Percentiles rank a stretch among this genome's conserved stretches.
Conservation (phyloP, 2,797 vertebrate genomes). For the Galago senegalensis region DNA sequence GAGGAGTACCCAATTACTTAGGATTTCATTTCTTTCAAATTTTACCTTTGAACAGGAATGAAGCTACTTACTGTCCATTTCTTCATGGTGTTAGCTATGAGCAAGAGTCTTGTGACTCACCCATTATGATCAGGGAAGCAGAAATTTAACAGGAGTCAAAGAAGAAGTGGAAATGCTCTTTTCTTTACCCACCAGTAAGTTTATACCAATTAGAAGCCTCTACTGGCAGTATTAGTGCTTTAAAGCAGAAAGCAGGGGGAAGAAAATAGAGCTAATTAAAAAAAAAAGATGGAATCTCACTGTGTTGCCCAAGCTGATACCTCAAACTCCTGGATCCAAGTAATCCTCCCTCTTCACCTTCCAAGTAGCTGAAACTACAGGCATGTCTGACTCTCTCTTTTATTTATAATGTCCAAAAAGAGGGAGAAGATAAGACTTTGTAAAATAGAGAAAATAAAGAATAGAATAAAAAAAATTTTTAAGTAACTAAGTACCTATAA, state of each 20-base stretch:
- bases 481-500: constrained; percentile 28
- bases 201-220: neutral
- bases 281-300: neutral
- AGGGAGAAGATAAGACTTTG: neutral
- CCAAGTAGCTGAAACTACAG: neutral
- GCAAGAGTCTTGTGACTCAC: neutral
- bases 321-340: neutral
- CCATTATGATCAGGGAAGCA: neutral
- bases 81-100: neutral
- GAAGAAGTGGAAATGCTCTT: neutral
- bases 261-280: neutral
- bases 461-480: neutral
- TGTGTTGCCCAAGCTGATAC: neutral
- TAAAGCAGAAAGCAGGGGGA: neutral
- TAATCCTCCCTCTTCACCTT: neutral
- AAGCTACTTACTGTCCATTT: neutral
- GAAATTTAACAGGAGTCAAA: neutral
- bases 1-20: neutral
- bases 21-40: neutral
- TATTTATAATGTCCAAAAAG: constrained; percentile 7
- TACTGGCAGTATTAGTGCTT: neutral
- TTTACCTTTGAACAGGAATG: neutral
- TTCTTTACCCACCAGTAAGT: constrained; percentile 29
- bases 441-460: constrained; percentile 35
- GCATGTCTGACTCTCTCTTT: neutral